Evolutionary conservation across 64 coral and sea anemone species (phyloP).

Genomic region (Cladopsammia gracilis): DNA sequence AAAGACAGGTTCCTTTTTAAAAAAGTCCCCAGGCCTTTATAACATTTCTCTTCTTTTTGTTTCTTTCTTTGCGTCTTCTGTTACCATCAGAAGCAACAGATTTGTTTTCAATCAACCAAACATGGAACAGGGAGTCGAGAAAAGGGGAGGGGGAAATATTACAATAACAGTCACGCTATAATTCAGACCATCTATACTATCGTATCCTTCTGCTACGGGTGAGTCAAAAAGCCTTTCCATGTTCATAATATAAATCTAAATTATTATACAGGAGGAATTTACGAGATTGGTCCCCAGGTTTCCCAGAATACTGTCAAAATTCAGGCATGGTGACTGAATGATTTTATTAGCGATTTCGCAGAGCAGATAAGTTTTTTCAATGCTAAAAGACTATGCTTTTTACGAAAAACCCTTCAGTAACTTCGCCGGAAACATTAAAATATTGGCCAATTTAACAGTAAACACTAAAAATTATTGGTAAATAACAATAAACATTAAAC

Average conservation of each 20-base stretch:
- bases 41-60: constrained; percentile 12
- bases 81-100: constrained; percentile 58
- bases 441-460: no score
- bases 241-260: constrained; percentile 99
- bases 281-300: no score
- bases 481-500: no score
- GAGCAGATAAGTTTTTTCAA: no score
- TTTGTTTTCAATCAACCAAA: constrained; percentile 71
- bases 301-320: no score
- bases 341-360: no score
- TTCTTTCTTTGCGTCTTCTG: not conserved
- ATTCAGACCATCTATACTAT: constrained; percentile 83
- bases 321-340: no score
- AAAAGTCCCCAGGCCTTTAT: constrained; percentile 44
- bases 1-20: constrained; percentile 59
- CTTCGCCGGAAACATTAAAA: no score
- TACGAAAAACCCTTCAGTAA: no score
- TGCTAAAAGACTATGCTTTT: no score
- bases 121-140: constrained; percentile 60
- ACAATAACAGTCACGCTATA: constrained; percentile 79
- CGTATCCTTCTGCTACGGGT: constrained; percentile 75
- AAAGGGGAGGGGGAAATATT: constrained; percentile 71
- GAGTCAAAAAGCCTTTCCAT: constrained; percentile 93
- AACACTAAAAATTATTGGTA: no score
- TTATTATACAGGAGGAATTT: no score